Evolutionary conservation across 2,888 invertebrate genomes (phyloP), one percentile per base, ranked within the genome.

Genomic region (Syrphus vitripennis): DNA sequence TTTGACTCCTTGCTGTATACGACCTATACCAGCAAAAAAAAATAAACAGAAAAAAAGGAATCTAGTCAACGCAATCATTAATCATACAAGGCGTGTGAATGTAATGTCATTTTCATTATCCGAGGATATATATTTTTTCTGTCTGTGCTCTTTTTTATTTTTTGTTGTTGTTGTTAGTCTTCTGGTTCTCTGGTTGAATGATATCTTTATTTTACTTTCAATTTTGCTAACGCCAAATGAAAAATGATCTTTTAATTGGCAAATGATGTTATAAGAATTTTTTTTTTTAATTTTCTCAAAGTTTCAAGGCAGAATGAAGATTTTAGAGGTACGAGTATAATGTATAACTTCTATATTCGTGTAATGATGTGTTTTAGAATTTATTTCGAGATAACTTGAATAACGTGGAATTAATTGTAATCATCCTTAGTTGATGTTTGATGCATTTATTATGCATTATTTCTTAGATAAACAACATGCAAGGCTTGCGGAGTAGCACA

Each of bases 81-180:
- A 86, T 86, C 82, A 86, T 74, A 9, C 61, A 53, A 72, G 86
- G 86, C 81, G 81, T 86, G 86, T 86, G 86, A 86, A 86, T 86
- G 74, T 78, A 71, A 74, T 86, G 81, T 78, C 82, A 74, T 61
- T 77, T 72, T 80, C 76, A 80, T 80, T 84, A 80, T 77, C 76
- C 24, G 29, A 69, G 80, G 76, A 71, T 77, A 76, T 76, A 37
- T 59, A 21, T 34, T 55, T 67, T 29, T 37, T 21, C n/a, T 34
- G 29, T 53, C 31, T 21, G 29, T 65, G n/a, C 7, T 65, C 6
- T 40, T 1, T 24, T 16, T 21, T 24, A 1, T 21, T 31, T 67
- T 48, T 50, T 67, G n/a, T 4, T 45, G n/a, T n/a, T n/a, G n/a
- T n/a, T n/a, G n/a, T n/a, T n/a, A n/a, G n/a, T 26, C 12, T 55